phyloP scores from a whole-genome alignment of 2,113 vertebrate species.

The Cryptomyrus ogoouensis region DNA sequence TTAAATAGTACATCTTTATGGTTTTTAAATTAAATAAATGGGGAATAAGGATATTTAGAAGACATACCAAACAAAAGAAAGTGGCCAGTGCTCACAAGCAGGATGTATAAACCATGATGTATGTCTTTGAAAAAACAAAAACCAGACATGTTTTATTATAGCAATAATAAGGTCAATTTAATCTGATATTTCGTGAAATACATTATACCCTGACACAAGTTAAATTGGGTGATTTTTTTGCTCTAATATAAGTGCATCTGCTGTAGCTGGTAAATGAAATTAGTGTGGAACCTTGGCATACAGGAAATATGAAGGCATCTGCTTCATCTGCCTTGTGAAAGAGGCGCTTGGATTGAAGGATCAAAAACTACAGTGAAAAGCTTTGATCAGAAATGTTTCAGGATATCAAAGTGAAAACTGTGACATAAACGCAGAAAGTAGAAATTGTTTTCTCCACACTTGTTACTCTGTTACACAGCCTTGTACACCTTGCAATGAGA shows the following conservation, averaged over 20 bases:
- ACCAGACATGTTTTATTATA: not conserved
- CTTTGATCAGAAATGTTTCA: conserved; percentile 14
- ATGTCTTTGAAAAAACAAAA: not conserved
- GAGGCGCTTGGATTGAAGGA: not conserved
- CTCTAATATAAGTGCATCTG: not conserved
- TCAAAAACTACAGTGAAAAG: not conserved
- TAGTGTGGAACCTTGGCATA: not conserved
- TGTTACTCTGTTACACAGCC: not conserved
- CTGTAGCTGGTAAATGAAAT: not conserved
- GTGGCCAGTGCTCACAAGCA: not conserved
- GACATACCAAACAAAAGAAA: not conserved
- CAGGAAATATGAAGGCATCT: conserved; percentile 1
- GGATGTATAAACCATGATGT: not conserved
- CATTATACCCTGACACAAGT: not conserved
- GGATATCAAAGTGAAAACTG: not conserved
- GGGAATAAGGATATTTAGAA: not conserved
- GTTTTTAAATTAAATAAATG: not conserved
- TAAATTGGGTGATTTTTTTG: not conserved
- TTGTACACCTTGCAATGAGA: not conserved
- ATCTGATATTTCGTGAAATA: not conserved
- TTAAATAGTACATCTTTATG: not conserved
- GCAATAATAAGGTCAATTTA: not conserved
- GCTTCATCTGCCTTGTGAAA: not conserved
- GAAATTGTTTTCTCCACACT: not conserved
- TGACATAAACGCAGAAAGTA: not conserved